A percentile compares a stretch with the other conserved stretches of the same genome.
These are phyloP conservation scores for Megaceryle alcyon DNA, from an alignment of 2,797 vertebrate genomes.

Conservation along the genomic window DNA sequence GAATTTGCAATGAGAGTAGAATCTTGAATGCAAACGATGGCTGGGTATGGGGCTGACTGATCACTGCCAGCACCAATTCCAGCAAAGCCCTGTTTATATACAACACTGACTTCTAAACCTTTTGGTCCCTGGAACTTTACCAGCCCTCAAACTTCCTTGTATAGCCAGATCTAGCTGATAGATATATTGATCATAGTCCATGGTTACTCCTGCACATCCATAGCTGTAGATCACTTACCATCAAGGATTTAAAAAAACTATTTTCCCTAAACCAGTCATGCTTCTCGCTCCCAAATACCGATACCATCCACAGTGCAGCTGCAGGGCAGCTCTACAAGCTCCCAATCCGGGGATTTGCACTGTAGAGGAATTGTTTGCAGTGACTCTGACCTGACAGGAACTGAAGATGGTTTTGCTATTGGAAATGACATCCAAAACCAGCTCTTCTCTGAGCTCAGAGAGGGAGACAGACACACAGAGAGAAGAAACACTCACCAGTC, in stretches of 20 bases:
- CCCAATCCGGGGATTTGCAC: neutral
- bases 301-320: neutral
- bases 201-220: neutral
- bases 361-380: neutral
- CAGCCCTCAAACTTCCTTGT: neutral
- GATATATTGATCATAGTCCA: neutral
- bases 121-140: neutral
- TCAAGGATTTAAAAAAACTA: neutral
- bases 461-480: neutral
- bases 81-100: neutral
- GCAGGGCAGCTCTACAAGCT: neutral
- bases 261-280: neutral
- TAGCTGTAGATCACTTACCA: neutral
- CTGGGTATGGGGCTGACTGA: neutral
- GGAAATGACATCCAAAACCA: neutral
- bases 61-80: neutral
- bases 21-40: neutral
- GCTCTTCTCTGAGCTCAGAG: neutral
- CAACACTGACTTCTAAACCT: neutral
- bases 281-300: neutral
- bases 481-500: slow-evolving; percentile 81
- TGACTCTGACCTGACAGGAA: neutral
- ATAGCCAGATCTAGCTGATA: neutral
- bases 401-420: neutral
- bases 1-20: neutral